Evolutionary conservation across 2,888 invertebrate genomes (phyloP).

Genomic region (Drosophila diplacantha): DNA sequence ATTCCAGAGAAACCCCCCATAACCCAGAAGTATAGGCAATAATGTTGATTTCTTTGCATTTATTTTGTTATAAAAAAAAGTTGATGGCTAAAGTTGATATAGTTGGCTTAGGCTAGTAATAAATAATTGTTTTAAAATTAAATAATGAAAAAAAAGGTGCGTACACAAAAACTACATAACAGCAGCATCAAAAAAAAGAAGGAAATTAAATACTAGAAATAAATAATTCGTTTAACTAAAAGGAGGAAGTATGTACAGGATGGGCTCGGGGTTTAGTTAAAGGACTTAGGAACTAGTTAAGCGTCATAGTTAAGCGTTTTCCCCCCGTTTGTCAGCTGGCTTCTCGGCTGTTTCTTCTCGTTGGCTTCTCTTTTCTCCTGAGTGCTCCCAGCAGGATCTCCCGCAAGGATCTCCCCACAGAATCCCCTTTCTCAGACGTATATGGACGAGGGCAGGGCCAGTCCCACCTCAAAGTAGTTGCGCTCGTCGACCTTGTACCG

Average conservation of each 20-base stretch:
- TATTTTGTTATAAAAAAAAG: conserved; percentile 46
- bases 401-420: neutral
- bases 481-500: conserved; percentile 67
- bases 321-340: conserved; percentile 73
- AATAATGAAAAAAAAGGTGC: conserved; percentile 50
- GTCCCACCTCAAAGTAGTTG: conserved; percentile 75
- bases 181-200: conserved; percentile 56
- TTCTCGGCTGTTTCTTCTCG: neutral
- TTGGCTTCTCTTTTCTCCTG: neutral
- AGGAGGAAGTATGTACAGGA: conserved; percentile 22
- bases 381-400: neutral
- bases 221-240: conserved; percentile 9
- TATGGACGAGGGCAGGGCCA: conserved; percentile 75
- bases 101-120: conserved; percentile 35
- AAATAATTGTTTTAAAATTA: conserved; percentile 40
- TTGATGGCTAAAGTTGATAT: neutral
- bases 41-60: conserved; percentile 38
- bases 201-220: conserved; percentile 11
- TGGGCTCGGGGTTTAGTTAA: conserved; percentile 26
- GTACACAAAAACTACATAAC: conserved; percentile 69
- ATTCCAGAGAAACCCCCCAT: neutral
- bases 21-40: neutral
- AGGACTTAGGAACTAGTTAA: conserved; percentile 70
- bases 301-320: conserved; percentile 75
- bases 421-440: conserved; percentile 59